These are phyloP conservation scores for Camponotus pennsylvanicus DNA, from an alignment of 1,140 invertebrate genomes.

Conservation along the genomic window DNA sequence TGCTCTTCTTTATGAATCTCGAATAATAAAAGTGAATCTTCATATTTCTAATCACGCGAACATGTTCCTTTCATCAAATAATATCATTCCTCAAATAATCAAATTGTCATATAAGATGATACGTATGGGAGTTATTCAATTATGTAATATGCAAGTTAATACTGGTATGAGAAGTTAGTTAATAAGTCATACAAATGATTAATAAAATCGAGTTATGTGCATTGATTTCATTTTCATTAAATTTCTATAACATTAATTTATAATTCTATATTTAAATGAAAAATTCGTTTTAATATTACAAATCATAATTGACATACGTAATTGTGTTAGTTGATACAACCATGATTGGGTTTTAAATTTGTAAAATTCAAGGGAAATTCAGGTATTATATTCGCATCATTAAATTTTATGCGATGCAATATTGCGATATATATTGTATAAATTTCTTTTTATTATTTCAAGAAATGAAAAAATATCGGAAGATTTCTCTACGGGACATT, in stretches of 20 bases:
- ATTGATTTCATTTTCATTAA: conserved; percentile 23
- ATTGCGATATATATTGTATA: conserved; percentile 22
- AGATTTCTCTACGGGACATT: conserved; percentile 50
- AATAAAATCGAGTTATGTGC: neutral
- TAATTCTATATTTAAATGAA: conserved; percentile 19
- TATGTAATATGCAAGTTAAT: neutral
- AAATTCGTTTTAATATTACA: conserved; percentile 25
- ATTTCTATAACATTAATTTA: neutral
- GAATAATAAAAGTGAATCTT: conserved; percentile 24
- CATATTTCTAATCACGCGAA: conserved; percentile 5
- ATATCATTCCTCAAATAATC: neutral
- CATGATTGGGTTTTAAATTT: conserved; percentile 24
- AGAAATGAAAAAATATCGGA: conserved; percentile 65
- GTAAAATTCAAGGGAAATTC: conserved; percentile 10
- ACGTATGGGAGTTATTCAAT: neutral
- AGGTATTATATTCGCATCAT: neutral
- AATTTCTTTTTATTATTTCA: conserved; percentile 63
- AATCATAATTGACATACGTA: conserved; percentile 21
- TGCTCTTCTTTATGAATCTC: conserved; percentile 19
- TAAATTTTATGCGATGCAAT: conserved; percentile 50
- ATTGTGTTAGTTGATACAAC: conserved; percentile 14
- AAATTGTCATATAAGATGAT: neutral
- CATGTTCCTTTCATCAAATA: neutral
- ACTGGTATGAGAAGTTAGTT: neutral
- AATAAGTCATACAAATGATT: conserved; percentile 15